A percentile compares a stretch with the other conserved stretches of the same genome.
Evolutionary conservation across 2,113 vertebrate genomes (phyloP).

Genomic region (Vireo altiloquus): DNA sequence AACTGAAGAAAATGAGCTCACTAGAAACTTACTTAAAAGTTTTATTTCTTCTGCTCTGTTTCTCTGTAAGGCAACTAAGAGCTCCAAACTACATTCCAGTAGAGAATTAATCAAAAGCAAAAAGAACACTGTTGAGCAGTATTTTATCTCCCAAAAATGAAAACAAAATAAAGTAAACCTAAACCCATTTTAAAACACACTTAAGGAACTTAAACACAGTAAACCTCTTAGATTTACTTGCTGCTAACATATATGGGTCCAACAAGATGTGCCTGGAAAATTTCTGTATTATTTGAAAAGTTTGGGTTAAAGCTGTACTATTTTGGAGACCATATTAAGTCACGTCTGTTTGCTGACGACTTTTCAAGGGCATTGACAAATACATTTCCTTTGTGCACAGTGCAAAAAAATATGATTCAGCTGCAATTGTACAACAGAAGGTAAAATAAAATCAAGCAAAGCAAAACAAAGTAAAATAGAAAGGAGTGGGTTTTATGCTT

Average conservation of each 20-base stretch:
- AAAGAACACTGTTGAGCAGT: background rate
- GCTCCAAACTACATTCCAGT: background rate
- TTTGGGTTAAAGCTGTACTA: background rate
- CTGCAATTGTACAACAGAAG: background rate
- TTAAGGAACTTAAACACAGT: background rate
- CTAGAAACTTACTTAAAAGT: background rate
- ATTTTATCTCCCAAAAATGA: background rate
- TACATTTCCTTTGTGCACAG: background rate
- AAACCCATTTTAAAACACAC: background rate
- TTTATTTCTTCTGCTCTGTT: background rate
- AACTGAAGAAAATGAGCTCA: constrained; percentile 24
- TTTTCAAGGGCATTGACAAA: background rate
- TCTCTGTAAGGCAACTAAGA: background rate
- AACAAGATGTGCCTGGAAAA: background rate
- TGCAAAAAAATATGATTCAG: background rate
- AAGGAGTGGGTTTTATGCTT: accelerated
- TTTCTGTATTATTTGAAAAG: background rate
- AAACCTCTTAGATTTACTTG: background rate
- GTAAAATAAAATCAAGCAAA: background rate
- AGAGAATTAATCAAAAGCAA: background rate
- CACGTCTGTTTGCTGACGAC: background rate
- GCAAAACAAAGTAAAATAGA: background rate
- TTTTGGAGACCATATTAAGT: background rate
- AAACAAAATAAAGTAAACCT: background rate
- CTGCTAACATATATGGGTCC: background rate